Percentiles rank a stretch among this genome's conserved stretches.
Conservation (phyloP, 2,797 vertebrate species). For the Poecilia wingei region DNA sequence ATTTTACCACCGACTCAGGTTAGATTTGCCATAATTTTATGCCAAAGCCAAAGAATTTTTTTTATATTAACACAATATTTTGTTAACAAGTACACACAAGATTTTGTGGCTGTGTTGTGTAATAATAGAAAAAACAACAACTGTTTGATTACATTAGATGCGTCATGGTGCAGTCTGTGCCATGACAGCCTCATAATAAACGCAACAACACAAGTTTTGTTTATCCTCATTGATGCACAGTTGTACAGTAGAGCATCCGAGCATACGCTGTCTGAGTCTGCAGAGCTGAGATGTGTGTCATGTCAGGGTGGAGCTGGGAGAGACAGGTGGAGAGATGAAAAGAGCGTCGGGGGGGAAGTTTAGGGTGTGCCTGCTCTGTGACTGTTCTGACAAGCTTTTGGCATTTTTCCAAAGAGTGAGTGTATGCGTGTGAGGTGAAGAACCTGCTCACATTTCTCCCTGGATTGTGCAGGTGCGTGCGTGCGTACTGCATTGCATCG, state of each 20-base stretch:
- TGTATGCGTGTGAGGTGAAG: conserved; percentile 17
- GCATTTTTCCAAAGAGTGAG: conserved; percentile 68
- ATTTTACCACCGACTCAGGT: neutral
- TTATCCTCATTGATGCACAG: conserved; percentile 11
- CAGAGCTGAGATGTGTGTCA: conserved; percentile 55
- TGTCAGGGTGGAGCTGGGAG: conserved; percentile 56
- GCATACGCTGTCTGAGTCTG: conserved; percentile 35
- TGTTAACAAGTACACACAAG: neutral
- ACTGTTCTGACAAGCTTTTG: conserved; percentile 78
- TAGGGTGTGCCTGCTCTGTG: conserved; percentile 58
- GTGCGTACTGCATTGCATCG: conserved; percentile 28
- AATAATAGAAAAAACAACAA: neutral
- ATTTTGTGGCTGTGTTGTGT: neutral
- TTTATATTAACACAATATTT: neutral
- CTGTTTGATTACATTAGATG: conserved; percentile 13
- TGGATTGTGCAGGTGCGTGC: conserved; percentile 53
- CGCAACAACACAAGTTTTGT: conserved; percentile 31
- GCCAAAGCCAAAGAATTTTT: too few species aligned
- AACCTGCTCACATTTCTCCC: conserved; percentile 54
- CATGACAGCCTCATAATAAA: conserved; percentile 28
- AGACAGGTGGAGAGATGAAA: conserved; percentile 78
- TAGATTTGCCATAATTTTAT: neutral
- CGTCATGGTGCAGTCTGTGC: conserved; percentile 23
- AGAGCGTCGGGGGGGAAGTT: conserved; percentile 46
- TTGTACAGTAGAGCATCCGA: conserved; percentile 32